phyloP scores from a whole-genome alignment of 1,140 invertebrate genomes.

The Bombus picipes region DNA sequence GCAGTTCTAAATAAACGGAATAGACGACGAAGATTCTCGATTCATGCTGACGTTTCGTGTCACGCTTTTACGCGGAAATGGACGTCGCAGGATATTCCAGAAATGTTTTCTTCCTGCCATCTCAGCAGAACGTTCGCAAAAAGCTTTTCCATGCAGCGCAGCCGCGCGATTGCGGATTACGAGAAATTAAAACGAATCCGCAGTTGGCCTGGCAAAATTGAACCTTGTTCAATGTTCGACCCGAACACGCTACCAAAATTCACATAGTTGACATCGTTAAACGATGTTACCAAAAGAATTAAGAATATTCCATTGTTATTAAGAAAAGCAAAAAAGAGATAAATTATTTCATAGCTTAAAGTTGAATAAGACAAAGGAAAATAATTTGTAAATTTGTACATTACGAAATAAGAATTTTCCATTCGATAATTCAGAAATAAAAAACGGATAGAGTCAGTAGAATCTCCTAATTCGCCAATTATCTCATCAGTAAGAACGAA shows the following conservation, averaged over 20 bases:
- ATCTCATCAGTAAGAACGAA: slow-evolving; percentile 9
- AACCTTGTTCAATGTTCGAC: background rate
- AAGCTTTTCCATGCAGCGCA: slow-evolving; percentile 31
- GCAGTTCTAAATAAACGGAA: background rate
- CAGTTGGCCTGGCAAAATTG: background rate
- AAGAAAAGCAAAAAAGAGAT: background rate
- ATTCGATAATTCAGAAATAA: background rate
- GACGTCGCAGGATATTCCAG: slow-evolving; percentile 41
- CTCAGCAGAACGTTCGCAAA: slow-evolving; percentile 22
- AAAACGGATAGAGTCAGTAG: slow-evolving; percentile 12
- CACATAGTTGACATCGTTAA: background rate
- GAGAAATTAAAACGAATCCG: slow-evolving; percentile 23
- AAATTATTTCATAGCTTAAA: too few species aligned
- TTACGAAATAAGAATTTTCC: too few species aligned
- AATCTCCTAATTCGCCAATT: slow-evolving; percentile 8
- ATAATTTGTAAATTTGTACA: background rate
- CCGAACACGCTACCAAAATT: background rate
- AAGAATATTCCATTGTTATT: background rate
- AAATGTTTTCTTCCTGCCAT: slow-evolving; percentile 26
- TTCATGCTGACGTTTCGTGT: slow-evolving; percentile 28
- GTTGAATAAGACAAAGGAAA: background rate
- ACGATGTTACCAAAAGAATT: background rate
- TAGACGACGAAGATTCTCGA: background rate
- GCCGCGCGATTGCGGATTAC: slow-evolving; percentile 32
- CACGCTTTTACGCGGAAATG: slow-evolving; percentile 7